These are phyloP conservation scores for Cantharis lateralis DNA, from an alignment of 2,888 invertebrate species.

Conservation along the genomic window DNA sequence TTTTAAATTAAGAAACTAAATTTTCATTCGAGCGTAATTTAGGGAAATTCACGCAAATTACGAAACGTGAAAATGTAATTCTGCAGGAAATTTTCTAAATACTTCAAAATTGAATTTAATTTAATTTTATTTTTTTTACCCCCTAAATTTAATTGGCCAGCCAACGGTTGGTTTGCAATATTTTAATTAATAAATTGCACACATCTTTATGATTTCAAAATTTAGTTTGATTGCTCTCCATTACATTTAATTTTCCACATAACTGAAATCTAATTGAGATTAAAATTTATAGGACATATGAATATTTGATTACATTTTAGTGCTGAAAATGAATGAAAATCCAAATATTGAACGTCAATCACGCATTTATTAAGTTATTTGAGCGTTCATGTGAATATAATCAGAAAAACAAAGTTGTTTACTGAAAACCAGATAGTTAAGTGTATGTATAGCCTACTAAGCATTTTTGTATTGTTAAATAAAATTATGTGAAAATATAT, in stretches of 20 bases:
- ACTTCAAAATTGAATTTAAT: no score
- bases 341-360: background rate
- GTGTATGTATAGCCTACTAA: background rate
- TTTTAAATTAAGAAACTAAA: background rate
- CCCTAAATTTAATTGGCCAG: no score
- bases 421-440: background rate
- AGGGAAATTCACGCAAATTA: no score
- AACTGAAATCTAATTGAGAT: background rate
- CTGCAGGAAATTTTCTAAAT: no score
- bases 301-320: background rate
- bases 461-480: background rate
- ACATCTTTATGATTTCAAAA: no score
- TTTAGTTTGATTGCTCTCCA: no score
- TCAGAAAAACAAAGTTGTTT: conserved; percentile 8
- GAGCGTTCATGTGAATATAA: background rate
- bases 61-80: no score
- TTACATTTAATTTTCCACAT: background rate
- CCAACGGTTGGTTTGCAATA: no score
- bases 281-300: background rate
- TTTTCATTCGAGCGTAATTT: background rate
- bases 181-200: no score
- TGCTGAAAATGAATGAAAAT: background rate
- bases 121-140: no score
- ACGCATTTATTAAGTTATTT: background rate
- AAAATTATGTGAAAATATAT: background rate